A percentile compares a stretch with the other conserved stretches of the same genome.
phyloP scores from a whole-genome alignment of 2,797 vertebrate genomes.

The Alfaro cultratus region DNA sequence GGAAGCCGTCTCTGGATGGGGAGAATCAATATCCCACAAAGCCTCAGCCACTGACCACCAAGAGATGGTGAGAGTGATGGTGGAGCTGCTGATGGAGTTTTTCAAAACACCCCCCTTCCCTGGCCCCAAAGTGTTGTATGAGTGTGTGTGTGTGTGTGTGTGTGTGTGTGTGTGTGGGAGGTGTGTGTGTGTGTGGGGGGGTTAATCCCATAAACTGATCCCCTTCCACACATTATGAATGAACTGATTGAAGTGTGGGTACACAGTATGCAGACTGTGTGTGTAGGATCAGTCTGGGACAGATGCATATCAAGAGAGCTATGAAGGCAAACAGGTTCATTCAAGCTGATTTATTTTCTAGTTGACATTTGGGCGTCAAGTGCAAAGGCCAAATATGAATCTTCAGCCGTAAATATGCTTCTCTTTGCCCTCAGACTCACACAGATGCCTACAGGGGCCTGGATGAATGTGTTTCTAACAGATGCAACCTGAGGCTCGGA shows the following conservation, averaged over 20 bases:
- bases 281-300: conserved; percentile 46
- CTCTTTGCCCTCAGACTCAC: conserved; percentile 30
- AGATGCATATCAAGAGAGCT: conserved; percentile 32
- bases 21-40: conserved; percentile 84
- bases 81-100: conserved; percentile 74
- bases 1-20: conserved; percentile 83
- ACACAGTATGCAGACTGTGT: conserved; percentile 34
- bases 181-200: not conserved
- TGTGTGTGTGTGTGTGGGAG: not conserved
- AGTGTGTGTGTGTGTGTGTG: not conserved
- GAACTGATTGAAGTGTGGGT: conserved; percentile 57
- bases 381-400: conserved; percentile 44
- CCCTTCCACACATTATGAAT: conserved; percentile 61
- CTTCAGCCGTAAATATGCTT: conserved; percentile 35
- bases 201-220: conserved; percentile 46
- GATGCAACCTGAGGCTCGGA: conserved; percentile 51
- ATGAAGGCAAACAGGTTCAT: conserved; percentile 44
- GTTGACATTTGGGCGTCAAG: conserved; percentile 52
- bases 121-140: conserved; percentile 50
- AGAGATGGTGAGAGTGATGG: conserved; percentile 80
- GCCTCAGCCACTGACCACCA: conserved; percentile 80
- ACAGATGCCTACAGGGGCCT: conserved; percentile 29
- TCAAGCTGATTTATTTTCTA: conserved; percentile 53
- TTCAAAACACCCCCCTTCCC: conserved; percentile 60
- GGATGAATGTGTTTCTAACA: conserved; percentile 56